These are phyloP conservation scores for Lytechinus pictus DNA, from an alignment of 35 echinoderm and acorn worm species.

Conservation along the genomic window DNA sequence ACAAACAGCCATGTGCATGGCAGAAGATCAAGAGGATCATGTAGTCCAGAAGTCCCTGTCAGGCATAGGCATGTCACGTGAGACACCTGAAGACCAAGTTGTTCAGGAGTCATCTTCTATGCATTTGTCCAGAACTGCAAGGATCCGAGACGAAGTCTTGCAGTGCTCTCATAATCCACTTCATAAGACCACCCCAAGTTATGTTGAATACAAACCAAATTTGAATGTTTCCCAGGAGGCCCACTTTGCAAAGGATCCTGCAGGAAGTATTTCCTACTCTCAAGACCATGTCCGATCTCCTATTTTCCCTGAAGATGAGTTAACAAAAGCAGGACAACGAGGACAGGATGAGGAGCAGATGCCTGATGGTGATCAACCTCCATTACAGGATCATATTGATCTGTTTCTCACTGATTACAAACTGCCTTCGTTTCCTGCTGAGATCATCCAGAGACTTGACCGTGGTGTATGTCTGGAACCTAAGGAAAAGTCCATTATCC, in stretches of 20 bases:
- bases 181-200: background rate
- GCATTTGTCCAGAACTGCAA: background rate
- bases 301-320: background rate
- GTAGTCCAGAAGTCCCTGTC: background rate
- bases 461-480: background rate
- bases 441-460: background rate
- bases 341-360: background rate
- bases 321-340: background rate
- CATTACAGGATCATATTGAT: background rate
- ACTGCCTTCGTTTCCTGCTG: background rate
- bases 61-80: too few species aligned
- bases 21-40: background rate
- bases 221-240: background rate
- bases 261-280: background rate
- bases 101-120: background rate
- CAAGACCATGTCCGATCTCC: background rate
- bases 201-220: background rate
- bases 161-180: background rate
- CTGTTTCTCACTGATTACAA: background rate
- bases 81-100: too few species aligned
- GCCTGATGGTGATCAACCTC: background rate
- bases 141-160: background rate
- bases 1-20: background rate
- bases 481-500: background rate
- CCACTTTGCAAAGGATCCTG: background rate